Conservation (phyloP, 2,888 invertebrate species). For the Rhagophthalmus giganteus region DNA sequence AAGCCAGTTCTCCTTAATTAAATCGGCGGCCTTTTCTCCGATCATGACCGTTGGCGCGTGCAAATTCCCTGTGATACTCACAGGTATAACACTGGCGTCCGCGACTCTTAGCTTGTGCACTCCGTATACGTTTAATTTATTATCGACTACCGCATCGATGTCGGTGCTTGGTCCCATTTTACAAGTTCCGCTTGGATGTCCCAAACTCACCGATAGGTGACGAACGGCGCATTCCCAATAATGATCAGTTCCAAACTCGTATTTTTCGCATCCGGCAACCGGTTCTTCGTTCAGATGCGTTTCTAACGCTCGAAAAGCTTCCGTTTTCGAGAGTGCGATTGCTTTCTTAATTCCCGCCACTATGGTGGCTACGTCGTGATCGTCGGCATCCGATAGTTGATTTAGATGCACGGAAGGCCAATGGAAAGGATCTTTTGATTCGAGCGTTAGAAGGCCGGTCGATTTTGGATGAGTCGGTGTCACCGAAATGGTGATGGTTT, state of each 20-base stretch:
- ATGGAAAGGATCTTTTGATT: conserved; percentile 71
- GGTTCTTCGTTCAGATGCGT: conserved; percentile 60
- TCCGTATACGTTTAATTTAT: conserved; percentile 60
- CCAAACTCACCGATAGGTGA: conserved; percentile 64
- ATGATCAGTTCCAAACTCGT: conserved; percentile 60
- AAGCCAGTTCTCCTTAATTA: conserved; percentile 53
- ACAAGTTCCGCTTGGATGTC: conserved; percentile 68
- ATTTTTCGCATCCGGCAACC: conserved; percentile 61
- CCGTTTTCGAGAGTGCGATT: conserved; percentile 44
- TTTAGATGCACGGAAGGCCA: conserved; percentile 80
- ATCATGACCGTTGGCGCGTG: conserved; percentile 72
- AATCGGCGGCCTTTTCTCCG: conserved; percentile 71
- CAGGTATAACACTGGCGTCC: conserved; percentile 71
- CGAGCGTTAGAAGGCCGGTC: conserved; percentile 68
- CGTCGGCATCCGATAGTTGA: conserved; percentile 69
- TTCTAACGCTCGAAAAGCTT: conserved; percentile 61
- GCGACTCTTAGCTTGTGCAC: conserved; percentile 65
- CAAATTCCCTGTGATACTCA: conserved; percentile 67
- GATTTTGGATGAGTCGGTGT: conserved; percentile 77
- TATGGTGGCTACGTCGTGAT: conserved; percentile 63
- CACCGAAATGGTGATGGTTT: conserved; percentile 62
- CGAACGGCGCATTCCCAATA: conserved; percentile 71
- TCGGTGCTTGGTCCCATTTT: conserved; percentile 68
- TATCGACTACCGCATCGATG: conserved; percentile 44
- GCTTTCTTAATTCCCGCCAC: conserved; percentile 63